Base-by-base conservation (phyloP, 2,888 invertebrate species). In the Euclidia mi region DNA sequence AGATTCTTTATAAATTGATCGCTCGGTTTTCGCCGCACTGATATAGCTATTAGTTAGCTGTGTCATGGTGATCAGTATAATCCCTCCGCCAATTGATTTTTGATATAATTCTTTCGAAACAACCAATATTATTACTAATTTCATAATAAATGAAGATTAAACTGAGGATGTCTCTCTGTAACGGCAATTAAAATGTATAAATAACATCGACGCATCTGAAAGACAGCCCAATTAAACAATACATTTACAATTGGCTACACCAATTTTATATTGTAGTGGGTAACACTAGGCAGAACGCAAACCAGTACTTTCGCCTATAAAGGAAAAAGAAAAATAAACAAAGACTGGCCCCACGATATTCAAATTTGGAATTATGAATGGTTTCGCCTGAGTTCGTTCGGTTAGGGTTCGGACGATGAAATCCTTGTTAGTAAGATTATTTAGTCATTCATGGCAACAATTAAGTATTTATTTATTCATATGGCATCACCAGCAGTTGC, bases 331-430 rank as follows among this genome's bases (percentile, higher is more conserved):
- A 78, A 79, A 81, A 72, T 82, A 81, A 84, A 78, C 80, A 86
- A 85, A 81, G 79, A 66, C 65, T 81, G 82, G 83, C 85, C 84
- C 82, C 79, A 81, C 77, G 76, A 82, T 88, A 90, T 92, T 91
- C 87, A 91, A 91, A 92, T 90, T 89, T 85, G 61, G 86, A 87
- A 88, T 89, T 87, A 87, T 85, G 88, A 89, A 89, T 86, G 88
- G 88, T 77, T 78, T 76, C 72, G 69, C 68, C 56, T 67, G 62
- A 77, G 78, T 65, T 73, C 65, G 42, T 75, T 56, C 46, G 42
- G 58, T 69, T 77, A 65, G 75, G 78, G 78, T 70, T 78, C 80
- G 70, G 50, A 65, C 49, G 55, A 58, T 46, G 55, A 32, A 48
- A 52, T 40, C 25, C 48, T 58, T 35, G 46, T 47, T 42, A 29